Percentiles rank a stretch among this genome's conserved stretches.
phyloP scores from a whole-genome alignment of 2,113 vertebrate genomes.

The Neomonachus schauinslandi region DNA sequence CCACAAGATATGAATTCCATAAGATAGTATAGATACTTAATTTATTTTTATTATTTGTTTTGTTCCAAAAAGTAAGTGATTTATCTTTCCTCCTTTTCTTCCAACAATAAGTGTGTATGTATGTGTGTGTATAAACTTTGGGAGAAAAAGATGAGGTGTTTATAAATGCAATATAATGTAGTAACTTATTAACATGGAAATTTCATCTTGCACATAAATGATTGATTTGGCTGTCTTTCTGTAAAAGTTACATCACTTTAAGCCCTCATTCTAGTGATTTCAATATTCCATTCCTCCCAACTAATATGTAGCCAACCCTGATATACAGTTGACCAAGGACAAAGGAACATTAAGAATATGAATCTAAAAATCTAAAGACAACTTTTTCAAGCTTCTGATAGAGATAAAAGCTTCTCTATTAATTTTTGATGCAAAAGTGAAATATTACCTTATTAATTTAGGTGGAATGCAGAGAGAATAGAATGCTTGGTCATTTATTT shows the following conservation, averaged over 20 bases:
- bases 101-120: not conserved
- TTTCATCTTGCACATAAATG: not conserved
- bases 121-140: not conserved
- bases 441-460: conserved; percentile 17
- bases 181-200: not conserved
- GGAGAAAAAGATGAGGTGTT: not conserved
- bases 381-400: not conserved
- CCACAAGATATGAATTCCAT: not conserved
- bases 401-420: conserved; percentile 7
- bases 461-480: not conserved
- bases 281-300: not conserved
- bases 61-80: not conserved
- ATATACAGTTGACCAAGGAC: not conserved
- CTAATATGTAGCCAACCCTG: not conserved
- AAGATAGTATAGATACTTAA: not conserved
- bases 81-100: not conserved
- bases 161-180: not conserved
- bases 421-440: not conserved
- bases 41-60: not conserved
- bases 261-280: not conserved
- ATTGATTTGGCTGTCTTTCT: conserved; percentile 5
- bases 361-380: not conserved
- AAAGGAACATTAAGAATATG: not conserved
- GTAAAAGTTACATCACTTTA: not conserved
- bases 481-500: not conserved